A percentile compares a stretch with the other conserved stretches of the same genome.
Evolutionary conservation across 35 echinoderm and acorn worm species (phyloP).

Genomic region (Anneissia japonica): DNA sequence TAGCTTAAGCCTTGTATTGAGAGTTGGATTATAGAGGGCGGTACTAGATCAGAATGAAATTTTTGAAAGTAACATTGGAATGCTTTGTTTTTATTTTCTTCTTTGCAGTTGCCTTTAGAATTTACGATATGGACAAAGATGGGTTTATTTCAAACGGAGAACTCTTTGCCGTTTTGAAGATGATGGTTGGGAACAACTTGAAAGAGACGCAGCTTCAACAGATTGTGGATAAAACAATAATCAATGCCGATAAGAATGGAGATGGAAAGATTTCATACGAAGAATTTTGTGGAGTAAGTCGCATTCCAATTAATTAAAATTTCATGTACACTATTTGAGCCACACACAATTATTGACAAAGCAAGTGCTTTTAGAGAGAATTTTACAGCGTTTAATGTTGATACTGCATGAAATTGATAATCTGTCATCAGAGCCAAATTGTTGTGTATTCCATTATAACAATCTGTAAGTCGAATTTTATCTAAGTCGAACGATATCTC

Average conservation of each 20-base stretch:
- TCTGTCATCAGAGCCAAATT: no score
- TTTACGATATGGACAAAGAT: constrained; percentile 98
- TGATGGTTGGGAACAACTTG: constrained; percentile 98
- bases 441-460: no score
- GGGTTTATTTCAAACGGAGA: constrained; percentile 97
- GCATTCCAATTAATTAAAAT: not conserved
- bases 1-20: no score
- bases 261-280: constrained; percentile 97
- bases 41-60: no score
- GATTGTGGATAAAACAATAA: constrained; percentile 98
- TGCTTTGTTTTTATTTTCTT: not conserved
- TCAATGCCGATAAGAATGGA: constrained; percentile 85
- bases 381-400: no score
- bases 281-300: constrained; percentile 94
- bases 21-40: no score
- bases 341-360: no score
- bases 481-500: no score
- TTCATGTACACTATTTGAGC: no score
- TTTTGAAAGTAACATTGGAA: not conserved
- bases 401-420: no score
- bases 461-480: no score
- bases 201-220: constrained; percentile 99
- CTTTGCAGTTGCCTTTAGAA: constrained; percentile 80
- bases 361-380: no score
- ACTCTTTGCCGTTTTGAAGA: constrained; percentile 94